phyloP scores from a whole-genome alignment of 2,113 vertebrate genomes.

The Amphiprion percula region DNA sequence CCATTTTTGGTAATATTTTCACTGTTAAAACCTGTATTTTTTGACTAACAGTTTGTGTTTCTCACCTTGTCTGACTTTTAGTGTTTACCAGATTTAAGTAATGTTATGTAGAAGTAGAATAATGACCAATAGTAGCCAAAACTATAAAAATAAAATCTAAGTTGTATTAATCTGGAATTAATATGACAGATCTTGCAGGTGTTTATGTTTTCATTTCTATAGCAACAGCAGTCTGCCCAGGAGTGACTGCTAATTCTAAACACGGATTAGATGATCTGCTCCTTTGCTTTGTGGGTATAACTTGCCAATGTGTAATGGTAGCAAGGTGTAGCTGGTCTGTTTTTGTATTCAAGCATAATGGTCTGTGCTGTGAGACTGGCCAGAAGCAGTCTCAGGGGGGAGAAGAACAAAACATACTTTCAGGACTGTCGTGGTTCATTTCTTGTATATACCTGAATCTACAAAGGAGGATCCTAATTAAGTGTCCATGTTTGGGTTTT shows the following conservation, averaged over 20 bases:
- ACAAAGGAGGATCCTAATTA: conserved; percentile 61
- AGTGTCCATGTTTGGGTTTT: conserved; percentile 59
- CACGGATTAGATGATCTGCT: conserved; percentile 19
- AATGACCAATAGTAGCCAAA: not conserved
- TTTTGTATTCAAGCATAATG: conserved; percentile 55
- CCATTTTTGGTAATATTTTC: not conserved
- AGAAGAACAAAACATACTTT: conserved; percentile 51
- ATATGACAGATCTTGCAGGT: conserved; percentile 2
- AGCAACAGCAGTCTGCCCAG: conserved; percentile 5
- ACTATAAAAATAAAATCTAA: conserved; percentile 12
- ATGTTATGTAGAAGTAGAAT: not conserved
- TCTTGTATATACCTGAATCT: conserved; percentile 64
- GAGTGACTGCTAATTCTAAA: conserved; percentile 17
- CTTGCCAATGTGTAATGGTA: conserved; percentile 57
- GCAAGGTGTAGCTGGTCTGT: conserved; percentile 55
- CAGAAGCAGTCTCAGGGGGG: conserved; percentile 31
- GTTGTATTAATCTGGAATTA: conserved; percentile 15
- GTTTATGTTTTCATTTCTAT: conserved; percentile 5
- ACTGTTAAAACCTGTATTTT: not conserved
- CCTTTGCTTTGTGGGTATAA: not conserved
- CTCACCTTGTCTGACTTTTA: not conserved
- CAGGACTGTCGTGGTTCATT: conserved; percentile 32
- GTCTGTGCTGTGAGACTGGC: conserved; percentile 50
- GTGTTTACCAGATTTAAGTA: not conserved
- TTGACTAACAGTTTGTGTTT: not conserved